Conservation (phyloP, 2,113 vertebrate genomes). For the Sylvia atricapilla region DNA sequence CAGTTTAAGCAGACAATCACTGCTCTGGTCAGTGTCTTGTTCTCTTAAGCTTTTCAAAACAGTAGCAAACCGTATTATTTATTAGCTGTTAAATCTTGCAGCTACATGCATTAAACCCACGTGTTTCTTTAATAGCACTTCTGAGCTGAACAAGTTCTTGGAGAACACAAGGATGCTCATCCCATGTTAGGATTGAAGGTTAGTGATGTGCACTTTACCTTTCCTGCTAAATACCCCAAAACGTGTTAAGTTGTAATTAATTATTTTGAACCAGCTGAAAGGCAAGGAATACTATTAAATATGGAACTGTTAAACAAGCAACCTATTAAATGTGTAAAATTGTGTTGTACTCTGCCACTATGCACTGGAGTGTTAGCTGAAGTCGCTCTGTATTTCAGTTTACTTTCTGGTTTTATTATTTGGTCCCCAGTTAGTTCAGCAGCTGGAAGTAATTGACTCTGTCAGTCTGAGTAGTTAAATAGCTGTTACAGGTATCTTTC, state of each 20-base stretch:
- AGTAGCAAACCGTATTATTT: background rate
- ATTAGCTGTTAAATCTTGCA: conserved; percentile 2
- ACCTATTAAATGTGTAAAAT: background rate
- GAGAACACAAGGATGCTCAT: background rate
- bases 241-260: background rate
- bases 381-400: background rate
- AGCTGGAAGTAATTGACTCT: background rate
- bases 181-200: background rate
- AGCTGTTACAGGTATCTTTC: background rate
- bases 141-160: background rate
- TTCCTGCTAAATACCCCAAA: background rate
- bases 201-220: background rate
- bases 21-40: background rate
- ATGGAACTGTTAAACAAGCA: background rate
- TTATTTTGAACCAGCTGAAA: conserved; percentile 1
- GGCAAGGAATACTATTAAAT: background rate
- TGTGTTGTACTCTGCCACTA: background rate
- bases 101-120: background rate
- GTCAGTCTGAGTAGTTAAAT: background rate
- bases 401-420: background rate
- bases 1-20: background rate
- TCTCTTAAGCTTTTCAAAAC: background rate
- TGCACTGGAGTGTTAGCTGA: conserved; percentile 9
- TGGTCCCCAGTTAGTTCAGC: background rate
- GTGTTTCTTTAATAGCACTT: conserved; percentile 7